Evolutionary conservation across 2,113 vertebrate genomes (phyloP).

Genomic region (Vireo altiloquus): DNA sequence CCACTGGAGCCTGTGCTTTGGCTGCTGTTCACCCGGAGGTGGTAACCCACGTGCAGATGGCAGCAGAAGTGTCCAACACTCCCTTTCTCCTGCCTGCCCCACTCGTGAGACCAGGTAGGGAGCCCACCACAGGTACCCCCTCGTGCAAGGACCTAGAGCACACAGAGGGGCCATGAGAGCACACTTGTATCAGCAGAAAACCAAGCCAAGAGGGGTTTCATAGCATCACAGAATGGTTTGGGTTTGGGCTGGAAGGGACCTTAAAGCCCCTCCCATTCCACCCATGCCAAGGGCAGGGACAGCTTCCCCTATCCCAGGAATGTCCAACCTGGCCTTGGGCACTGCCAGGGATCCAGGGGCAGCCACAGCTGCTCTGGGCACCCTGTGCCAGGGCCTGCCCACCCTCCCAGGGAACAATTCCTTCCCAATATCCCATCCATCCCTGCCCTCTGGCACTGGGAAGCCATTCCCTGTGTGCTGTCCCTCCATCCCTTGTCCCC

Average conservation of each 20-base stretch:
- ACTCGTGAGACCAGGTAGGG: rapidly evolving
- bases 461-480: neutral
- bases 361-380: neutral
- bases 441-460: neutral
- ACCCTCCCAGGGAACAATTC: neutral
- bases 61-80: neutral
- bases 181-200: rapidly evolving
- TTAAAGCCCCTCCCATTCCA: neutral
- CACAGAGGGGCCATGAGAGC: rapidly evolving
- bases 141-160: rapidly evolving
- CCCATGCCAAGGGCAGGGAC: neutral
- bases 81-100: neutral
- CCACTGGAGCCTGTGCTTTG: neutral
- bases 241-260: neutral
- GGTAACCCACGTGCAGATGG: neutral
- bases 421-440: neutral
- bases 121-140: neutral
- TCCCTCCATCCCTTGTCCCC: neutral
- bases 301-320: rapidly evolving
- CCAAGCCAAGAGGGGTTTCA: neutral
- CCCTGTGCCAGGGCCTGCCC: rapidly evolving
- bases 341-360: neutral
- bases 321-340: neutral
- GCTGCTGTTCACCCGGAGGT: neutral
- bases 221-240: too few relatives aligned